Evolutionary conservation across 2,113 vertebrate genomes (phyloP), one percentile per base, ranked within the genome.

Genomic region (Perca fluviatilis): DNA sequence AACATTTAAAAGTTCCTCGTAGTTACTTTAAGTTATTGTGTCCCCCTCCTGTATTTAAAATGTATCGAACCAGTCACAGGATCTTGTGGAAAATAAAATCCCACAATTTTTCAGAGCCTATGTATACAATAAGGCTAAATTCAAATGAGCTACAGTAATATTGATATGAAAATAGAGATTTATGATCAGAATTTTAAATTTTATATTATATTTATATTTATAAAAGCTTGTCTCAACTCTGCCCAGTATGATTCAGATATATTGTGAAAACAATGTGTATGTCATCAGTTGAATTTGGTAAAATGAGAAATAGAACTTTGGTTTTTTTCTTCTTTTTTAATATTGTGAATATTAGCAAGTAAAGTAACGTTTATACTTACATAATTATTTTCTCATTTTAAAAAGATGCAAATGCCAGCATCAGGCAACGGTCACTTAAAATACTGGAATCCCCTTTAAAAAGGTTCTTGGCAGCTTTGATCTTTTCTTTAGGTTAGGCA

Each of bases 381-480:
- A n/a, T 4, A 49, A 25, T 23, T 5, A 62, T 66, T 46, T 40
- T 56, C 33, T 23, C 19, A 64, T 21, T 7, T 1, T n/a, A 13
- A 68, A 36, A 25, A 33, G 13, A 46, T 33, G 25, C 16, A 49
- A 21, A 60, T 75, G 2, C n/a, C 27, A 19, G 15, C 47, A 68
- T 46, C n/a, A 43, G 16, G 11, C 23, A n/a, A 74, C 21, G 15
- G 5, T 78, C n/a, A 74, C 30, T 13, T 19, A 7, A 72, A 77
- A 62, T 64, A 56, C 49, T 58, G 40, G 49, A 57, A 75, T 54
- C 49, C 49, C n/a, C 1, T n/a, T 60, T 53, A 13, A 54, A 82
- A 88, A 57, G 53, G 23, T 25, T 61, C 73, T 63, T 40, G 19
- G 33, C 6, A 30, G 79, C 60, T 89, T 61, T 68, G 8, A 64